Base-by-base conservation (phyloP, 2,797 vertebrate species). In the Acipenser ruthenus region DNA sequence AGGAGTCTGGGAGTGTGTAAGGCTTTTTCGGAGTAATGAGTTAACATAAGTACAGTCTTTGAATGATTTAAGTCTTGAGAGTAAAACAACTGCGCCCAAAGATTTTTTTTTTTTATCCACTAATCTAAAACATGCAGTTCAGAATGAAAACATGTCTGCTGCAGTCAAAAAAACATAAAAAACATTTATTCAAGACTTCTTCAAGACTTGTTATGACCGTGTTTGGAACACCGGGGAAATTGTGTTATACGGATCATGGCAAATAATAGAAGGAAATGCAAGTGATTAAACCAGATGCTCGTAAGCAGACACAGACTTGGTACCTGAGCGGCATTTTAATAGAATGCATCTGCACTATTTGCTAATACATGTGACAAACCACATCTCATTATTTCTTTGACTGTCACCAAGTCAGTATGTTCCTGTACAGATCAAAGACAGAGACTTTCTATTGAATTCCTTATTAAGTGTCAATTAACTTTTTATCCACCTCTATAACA, bases 401-500 rank as follows among this genome's bases (percentile, higher is more conserved):
- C 72, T 56, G 49, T 75, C 75, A 78, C 62, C 68, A 52, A 77
- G 82, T 82, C 80, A 78, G 73, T 75, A 60, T 70, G 80, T 78
- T 80, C 79, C 78, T 78, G 0, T 64, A 62, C 70, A 78, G 78
- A 80, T 74, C 74, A 77, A 78, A 74, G 60, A n/a, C n/a, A 67
- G 68, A 60, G 71, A 60, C 55, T 15, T 77, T 80, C 82, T 79
- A 70, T 82, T 81, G 82, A 76, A 74, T 80, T 77, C 82, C 77
- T 81, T 83, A 89, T 89, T 84, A 87, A 78, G 79, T 90, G 87
- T 88, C 86, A 83, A 80, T 80, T 77, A 82, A 84, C 86, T 86
- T 86, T 82, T 75, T 73, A 79, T 80, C 80, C 73, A 63, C 82
- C 87, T 80, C 72, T 82, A 74, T 73, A 82, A 81, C 83, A 72